phyloP scores from a whole-genome alignment of 2,797 vertebrate genomes.

The Hyperoplus lanceolatus region DNA sequence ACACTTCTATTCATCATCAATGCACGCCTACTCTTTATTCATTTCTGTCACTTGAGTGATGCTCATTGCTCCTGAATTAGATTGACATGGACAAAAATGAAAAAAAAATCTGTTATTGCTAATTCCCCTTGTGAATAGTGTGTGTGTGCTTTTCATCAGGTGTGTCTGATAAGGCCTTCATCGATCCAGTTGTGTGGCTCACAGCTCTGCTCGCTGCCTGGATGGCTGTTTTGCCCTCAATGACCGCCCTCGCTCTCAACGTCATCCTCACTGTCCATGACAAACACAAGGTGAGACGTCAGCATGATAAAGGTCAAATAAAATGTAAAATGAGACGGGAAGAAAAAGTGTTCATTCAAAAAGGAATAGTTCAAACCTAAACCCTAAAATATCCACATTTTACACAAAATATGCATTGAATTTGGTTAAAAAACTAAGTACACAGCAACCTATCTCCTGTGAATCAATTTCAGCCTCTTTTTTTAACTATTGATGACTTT shows the following conservation, averaged over 20 bases:
- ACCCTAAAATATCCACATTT: background rate
- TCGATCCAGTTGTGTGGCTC: conserved; percentile 85
- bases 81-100: background rate
- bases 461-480: background rate
- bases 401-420: background rate
- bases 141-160: conserved; percentile 76
- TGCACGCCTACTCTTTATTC: background rate
- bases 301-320: background rate
- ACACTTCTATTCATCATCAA: conserved; percentile 36
- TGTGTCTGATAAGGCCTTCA: conserved; percentile 82
- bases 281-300: conserved; percentile 80
- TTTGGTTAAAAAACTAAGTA: background rate
- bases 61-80: conserved; percentile 1
- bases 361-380: background rate
- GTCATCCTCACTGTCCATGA: conserved; percentile 50
- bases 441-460: background rate
- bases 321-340: background rate
- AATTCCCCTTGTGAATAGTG: conserved; percentile 5
- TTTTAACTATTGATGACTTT: conserved; percentile 3
- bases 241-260: conserved; percentile 74
- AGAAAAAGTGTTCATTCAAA: background rate
- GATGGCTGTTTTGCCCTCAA: conserved; percentile 84
- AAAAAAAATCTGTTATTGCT: background rate
- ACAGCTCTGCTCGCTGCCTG: conserved; percentile 87
- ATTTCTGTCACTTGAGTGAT: background rate